Conservation (phyloP, 2,113 vertebrate genomes). For the Otis tarda region DNA sequence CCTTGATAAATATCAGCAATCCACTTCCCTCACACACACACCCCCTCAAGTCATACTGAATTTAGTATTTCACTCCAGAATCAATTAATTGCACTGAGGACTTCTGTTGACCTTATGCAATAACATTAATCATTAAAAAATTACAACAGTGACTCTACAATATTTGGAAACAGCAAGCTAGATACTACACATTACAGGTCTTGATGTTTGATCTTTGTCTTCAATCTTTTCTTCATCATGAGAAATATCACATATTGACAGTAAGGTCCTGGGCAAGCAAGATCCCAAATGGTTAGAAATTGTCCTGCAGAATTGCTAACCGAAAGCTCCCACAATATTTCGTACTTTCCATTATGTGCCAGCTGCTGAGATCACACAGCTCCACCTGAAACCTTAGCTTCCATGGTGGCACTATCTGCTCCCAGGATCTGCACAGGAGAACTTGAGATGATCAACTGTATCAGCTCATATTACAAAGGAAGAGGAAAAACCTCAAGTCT, state of each 20-base stretch:
- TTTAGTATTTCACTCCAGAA: background rate
- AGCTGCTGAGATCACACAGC: background rate
- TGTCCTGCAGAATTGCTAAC: background rate
- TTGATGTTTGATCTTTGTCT: background rate
- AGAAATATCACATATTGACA: background rate
- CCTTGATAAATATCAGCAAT: background rate
- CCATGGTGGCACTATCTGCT: background rate
- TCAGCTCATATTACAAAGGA: background rate
- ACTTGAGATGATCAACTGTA: background rate
- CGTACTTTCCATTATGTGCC: background rate
- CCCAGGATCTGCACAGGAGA: background rate
- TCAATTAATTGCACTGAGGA: background rate
- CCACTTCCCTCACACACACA: background rate
- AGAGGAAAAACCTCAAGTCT: background rate
- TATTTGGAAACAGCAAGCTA: background rate
- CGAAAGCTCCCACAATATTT: background rate
- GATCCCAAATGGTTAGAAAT: background rate
- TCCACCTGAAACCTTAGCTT: background rate
- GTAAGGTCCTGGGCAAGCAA: background rate
- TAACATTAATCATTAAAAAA: background rate
- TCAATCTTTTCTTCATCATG: background rate
- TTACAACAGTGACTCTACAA: background rate
- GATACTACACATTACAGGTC: background rate
- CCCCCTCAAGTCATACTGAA: background rate
- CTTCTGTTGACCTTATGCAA: background rate